phyloP scores from a whole-genome alignment of 1,140 invertebrate species.

The Meloidogyne chitwoodi region DNA sequence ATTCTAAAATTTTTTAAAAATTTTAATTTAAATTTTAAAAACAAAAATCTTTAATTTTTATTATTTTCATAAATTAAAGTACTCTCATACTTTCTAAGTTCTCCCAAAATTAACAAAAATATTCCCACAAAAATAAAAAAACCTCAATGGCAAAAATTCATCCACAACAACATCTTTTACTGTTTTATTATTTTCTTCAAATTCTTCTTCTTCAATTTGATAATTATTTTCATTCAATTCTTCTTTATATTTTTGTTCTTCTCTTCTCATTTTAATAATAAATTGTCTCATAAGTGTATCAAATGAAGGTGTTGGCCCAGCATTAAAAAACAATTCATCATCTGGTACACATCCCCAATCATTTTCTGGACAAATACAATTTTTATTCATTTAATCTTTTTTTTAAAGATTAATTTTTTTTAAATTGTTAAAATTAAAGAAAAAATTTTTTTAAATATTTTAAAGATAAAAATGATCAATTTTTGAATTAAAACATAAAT shows the following conservation, averaged over 20 bases:
- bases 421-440: background rate
- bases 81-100: too few species aligned
- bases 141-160: background rate
- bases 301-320: conserved; percentile 8
- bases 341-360: conserved; percentile 20
- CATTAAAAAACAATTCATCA: conserved; percentile 12
- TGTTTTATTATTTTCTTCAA: background rate
- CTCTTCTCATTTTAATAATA: background rate
- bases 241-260: background rate
- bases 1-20: background rate
- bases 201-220: background rate
- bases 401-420: background rate
- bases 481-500: too few species aligned
- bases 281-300: background rate
- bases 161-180: background rate
- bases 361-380: conserved; percentile 1
- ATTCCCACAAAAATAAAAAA: background rate
- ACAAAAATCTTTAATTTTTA: too few species aligned
- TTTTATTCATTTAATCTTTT: background rate
- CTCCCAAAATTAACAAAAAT: too few species aligned
- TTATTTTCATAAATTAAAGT: too few species aligned
- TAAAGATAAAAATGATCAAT: too few species aligned
- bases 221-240: background rate
- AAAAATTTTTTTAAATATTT: too few species aligned
- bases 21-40: too few species aligned